A percentile compares a stretch with the other conserved stretches of the same genome.
These are phyloP conservation scores for Dolichoris vasculosae DNA, from an alignment of 1,140 invertebrate genomes.

Conservation along the genomic window DNA sequence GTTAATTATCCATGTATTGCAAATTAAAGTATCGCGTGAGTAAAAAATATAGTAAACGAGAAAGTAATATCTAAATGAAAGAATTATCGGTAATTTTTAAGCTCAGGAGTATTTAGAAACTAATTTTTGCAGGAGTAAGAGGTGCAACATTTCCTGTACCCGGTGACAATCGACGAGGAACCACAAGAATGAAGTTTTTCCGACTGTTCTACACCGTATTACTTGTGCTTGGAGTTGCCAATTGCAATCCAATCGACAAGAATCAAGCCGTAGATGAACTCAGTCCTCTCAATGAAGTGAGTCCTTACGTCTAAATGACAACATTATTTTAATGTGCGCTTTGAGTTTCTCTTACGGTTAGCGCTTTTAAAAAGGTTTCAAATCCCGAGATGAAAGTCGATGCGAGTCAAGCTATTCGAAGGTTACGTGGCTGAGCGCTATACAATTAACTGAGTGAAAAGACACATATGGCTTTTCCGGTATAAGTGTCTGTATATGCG, in stretches of 20 bases:
- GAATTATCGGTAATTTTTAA: background rate
- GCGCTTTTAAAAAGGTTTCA: slow-evolving; percentile 42
- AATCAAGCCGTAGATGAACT: slow-evolving; percentile 66
- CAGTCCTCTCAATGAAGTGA: slow-evolving; percentile 71
- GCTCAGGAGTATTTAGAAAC: background rate
- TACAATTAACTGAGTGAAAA: background rate
- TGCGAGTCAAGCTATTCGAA: slow-evolving; percentile 19
- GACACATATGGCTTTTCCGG: background rate
- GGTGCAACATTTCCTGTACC: background rate
- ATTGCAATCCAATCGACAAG: slow-evolving; percentile 65
- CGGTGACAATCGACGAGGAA: background rate
- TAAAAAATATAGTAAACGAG: slow-evolving; percentile 14
- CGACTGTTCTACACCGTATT: slow-evolving; percentile 59
- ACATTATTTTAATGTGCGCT: background rate
- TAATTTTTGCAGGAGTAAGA: slow-evolving; percentile 35
- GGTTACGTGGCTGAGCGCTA: slow-evolving; percentile 8
- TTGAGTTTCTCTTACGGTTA: slow-evolving; percentile 2
- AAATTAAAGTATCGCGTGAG: background rate
- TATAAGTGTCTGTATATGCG: background rate
- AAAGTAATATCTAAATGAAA: slow-evolving; percentile 43
- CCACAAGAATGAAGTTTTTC: slow-evolving; percentile 65
- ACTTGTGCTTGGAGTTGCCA: slow-evolving; percentile 57
- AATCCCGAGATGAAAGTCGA: slow-evolving; percentile 35
- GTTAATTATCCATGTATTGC: background rate
- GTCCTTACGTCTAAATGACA: slow-evolving; percentile 44